These are phyloP conservation scores for Drosophila willistoni DNA, from an alignment of 1,140 invertebrate genomes.

Conservation along the genomic window DNA sequence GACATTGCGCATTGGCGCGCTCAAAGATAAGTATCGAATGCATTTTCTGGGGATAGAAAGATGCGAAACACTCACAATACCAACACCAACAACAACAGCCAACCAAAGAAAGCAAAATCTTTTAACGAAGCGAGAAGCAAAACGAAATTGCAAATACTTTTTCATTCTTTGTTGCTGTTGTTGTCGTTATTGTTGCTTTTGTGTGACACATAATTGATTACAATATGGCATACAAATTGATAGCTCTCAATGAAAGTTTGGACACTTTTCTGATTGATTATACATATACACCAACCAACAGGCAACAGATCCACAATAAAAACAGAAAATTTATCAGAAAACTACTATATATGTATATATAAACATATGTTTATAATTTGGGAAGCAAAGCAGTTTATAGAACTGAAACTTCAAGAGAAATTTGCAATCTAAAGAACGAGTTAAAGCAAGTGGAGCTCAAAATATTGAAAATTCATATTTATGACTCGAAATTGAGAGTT, in stretches of 20 bases:
- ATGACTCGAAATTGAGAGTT: no score
- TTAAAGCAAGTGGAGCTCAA: no score
- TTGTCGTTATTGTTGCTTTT: not conserved
- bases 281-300: not conserved
- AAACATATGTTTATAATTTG: not conserved
- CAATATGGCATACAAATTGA: constrained; percentile 42
- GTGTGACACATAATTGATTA: constrained; percentile 55
- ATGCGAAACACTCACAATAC: not conserved
- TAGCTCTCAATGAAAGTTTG: constrained; percentile 39
- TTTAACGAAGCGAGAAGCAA: not conserved
- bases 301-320: not conserved
- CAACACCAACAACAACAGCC: no score
- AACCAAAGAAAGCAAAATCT: not conserved
- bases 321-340: not conserved
- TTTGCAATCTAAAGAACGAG: no score
- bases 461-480: no score
- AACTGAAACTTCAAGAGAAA: no score
- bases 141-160: constrained; percentile 25
- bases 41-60: constrained; percentile 11
- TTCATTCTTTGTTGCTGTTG: constrained; percentile 35
- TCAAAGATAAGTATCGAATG: constrained; percentile 3
- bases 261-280: constrained; percentile 15
- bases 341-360: not conserved
- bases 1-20: constrained; percentile 39
- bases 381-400: not conserved